A percentile compares a stretch with the other conserved stretches of the same genome.
Evolutionary conservation across 2,113 vertebrate species (phyloP).

Genomic region (Sclerurus mexicanus): DNA sequence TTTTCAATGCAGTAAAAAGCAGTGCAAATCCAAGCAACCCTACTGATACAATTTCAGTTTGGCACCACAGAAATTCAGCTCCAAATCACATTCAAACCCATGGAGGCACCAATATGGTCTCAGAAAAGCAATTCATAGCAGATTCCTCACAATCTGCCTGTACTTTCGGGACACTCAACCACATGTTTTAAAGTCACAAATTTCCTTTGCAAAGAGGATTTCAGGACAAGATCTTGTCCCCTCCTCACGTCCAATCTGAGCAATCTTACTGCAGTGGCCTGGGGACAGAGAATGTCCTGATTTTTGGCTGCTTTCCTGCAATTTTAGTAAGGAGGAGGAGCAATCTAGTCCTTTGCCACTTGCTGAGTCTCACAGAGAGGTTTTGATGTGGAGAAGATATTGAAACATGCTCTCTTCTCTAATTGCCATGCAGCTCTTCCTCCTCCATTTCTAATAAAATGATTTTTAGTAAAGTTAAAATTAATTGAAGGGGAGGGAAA

Average conservation of each 20-base stretch:
- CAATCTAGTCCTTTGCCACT: background rate
- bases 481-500: background rate
- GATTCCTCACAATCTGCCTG: background rate
- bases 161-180: background rate
- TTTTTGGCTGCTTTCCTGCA: background rate
- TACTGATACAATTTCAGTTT: background rate
- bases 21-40: background rate
- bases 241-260: background rate
- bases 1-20: slow-evolving; percentile 1
- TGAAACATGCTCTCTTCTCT: background rate
- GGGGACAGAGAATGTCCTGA: background rate
- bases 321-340: background rate
- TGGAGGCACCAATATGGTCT: background rate
- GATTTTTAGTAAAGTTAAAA: slow-evolving; percentile 30
- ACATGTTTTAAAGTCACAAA: background rate
- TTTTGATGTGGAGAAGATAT: background rate
- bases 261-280: background rate
- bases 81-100: background rate
- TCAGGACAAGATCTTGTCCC: background rate
- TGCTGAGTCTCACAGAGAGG: background rate
- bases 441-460: background rate
- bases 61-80: background rate
- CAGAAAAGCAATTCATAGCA: background rate
- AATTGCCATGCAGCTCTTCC: background rate
- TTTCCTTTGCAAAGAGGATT: background rate